phyloP scores from a whole-genome alignment of 2,797 vertebrate genomes.

The Pristis pectinata region DNA sequence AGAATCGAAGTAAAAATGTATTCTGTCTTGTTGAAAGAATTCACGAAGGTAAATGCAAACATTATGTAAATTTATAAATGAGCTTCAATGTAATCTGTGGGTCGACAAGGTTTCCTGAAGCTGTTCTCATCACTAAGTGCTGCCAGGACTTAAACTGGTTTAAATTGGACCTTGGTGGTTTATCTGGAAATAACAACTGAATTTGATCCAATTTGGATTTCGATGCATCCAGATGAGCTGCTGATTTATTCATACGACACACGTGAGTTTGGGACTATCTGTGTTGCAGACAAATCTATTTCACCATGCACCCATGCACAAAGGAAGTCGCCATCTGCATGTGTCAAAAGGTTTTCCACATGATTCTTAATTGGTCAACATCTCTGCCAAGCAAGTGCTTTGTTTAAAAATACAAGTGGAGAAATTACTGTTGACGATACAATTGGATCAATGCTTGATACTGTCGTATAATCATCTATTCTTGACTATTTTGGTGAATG shows the following conservation, averaged over 20 bases:
- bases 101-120: background rate
- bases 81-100: background rate
- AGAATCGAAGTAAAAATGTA: background rate
- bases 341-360: background rate
- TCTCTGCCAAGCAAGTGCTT: background rate
- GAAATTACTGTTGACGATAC: background rate
- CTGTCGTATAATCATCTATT: background rate
- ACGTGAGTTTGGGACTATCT: background rate
- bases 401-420: background rate
- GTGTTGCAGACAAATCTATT: background rate
- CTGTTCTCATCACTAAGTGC: background rate
- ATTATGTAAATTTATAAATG: constrained; percentile 6
- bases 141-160: background rate
- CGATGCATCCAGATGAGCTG: constrained; percentile 24
- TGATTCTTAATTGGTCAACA: background rate
- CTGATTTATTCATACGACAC: constrained; percentile 6
- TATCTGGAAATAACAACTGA: constrained; percentile 20
- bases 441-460: background rate
- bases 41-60: background rate
- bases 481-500: background rate
- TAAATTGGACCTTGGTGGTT: constrained; percentile 23
- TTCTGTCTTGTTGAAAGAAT: background rate
- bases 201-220: constrained; percentile 30
- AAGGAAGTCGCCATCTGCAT: background rate
- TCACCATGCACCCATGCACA: background rate